Conservation (phyloP, 2,797 vertebrate species). For the Phoxinus dragarum region DNA sequence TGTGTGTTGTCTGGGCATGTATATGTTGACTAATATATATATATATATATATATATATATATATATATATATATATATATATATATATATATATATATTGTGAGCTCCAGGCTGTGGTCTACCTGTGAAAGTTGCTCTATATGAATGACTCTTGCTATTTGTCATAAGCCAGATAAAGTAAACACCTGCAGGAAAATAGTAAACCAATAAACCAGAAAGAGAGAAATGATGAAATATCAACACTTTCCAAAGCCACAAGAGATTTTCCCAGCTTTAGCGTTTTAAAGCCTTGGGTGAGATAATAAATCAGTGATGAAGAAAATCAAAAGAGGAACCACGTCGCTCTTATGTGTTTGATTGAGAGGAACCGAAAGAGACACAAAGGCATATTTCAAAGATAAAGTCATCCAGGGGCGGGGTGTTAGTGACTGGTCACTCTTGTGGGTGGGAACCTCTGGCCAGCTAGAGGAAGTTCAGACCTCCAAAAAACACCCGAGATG, state of each 20-base stretch:
- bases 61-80: slow-evolving; percentile 41
- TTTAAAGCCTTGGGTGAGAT: slow-evolving; percentile 15
- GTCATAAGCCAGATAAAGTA: slow-evolving; percentile 59
- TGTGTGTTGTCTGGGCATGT: neutral
- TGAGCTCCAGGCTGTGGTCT: slow-evolving; percentile 61
- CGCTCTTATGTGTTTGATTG: neutral
- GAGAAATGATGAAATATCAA: slow-evolving; percentile 34
- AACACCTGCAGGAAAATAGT: slow-evolving; percentile 37
- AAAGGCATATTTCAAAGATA: neutral
- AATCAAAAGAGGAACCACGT: neutral
- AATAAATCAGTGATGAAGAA: neutral
- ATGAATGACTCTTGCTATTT: slow-evolving; percentile 58
- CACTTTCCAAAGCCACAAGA: slow-evolving; percentile 43
- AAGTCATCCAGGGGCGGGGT: neutral
- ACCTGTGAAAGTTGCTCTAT: slow-evolving; percentile 65
- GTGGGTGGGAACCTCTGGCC: neutral
- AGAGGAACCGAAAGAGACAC: slow-evolving; percentile 13
- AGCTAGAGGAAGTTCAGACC: neutral
- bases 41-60: slow-evolving; percentile 45
- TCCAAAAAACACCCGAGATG: neutral
- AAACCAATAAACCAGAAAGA: slow-evolving; percentile 23
- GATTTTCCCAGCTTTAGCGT: slow-evolving; percentile 26
- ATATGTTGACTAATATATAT: neutral
- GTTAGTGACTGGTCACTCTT: neutral
- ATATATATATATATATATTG: slow-evolving; percentile 33